Base-by-base conservation (phyloP, 2,797 vertebrate genomes). In the Arctocebus calabarensis region DNA sequence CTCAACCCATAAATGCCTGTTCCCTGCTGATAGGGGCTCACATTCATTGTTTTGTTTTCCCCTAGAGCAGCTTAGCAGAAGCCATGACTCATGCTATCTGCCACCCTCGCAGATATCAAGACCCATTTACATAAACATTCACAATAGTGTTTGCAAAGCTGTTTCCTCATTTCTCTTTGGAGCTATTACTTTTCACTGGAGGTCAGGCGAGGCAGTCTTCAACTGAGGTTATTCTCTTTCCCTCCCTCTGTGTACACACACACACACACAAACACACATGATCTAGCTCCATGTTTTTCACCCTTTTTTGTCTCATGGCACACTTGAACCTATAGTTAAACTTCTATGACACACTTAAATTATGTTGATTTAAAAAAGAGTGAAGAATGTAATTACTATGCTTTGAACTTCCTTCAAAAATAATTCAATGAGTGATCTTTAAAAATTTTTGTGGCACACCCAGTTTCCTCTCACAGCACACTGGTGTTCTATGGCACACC, bases 101-200 rank as follows among this genome's bases (percentile, higher is more conserved):
- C 96, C 96, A 95, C 79, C 95, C 93, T 84, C 82, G 86, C 83
- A 97, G 96, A 97, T 95, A 97, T 71, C 55, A 74, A 95, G 94
- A 95, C 59, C 96, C 91, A 92, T 96, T 98, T 97, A 96, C 96
- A 94, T 94, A 97, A 98, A 95, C 93, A 85, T 29, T 43, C 73
- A 83, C 64, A 52, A 59, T 40, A 68, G 0, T 20, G 40, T 68
- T 94, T 70, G 52, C 43, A 68, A 92, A 95, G 61, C 55, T 64
- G 9, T 87, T 93, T 96, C 90, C 64, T 81, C 32, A 37, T 70
- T 93, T 94, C 40, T 34, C 16, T 45, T 70, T n/a, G 48, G 37
- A 91, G 34, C 45, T 59, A 2, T 74, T 61, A 29, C 23, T 95
- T 84, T 77, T 88, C 62, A 45, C 1, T 70, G 83, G 73, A 52